Conservation (phyloP, 2,888 invertebrate species). For the Smittia sp. region DNA sequence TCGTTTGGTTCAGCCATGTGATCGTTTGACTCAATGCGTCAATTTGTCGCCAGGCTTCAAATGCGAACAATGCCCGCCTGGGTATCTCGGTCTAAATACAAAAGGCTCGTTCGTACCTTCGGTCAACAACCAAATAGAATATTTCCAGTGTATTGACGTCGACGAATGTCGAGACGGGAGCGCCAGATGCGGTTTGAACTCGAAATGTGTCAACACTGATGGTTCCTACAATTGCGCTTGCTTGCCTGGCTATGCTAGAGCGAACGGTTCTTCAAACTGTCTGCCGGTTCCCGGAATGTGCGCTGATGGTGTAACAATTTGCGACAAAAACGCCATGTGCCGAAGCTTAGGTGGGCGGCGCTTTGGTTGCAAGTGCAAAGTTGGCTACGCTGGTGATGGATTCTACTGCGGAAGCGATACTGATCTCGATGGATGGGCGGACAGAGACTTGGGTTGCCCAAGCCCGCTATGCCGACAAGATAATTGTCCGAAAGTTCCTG, state of each 20-base stretch:
- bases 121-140: slow-evolving; percentile 65
- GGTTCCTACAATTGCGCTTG: slow-evolving; percentile 88
- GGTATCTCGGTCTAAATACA: slow-evolving; percentile 59
- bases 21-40: slow-evolving; percentile 68
- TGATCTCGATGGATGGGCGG: slow-evolving; percentile 89
- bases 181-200: slow-evolving; percentile 68
- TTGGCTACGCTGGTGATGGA: slow-evolving; percentile 93
- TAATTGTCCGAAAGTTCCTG: slow-evolving; percentile 78
- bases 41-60: slow-evolving; percentile 82
- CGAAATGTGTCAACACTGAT: slow-evolving; percentile 79
- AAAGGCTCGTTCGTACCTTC: slow-evolving; percentile 60
- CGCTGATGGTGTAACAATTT: slow-evolving; percentile 66
- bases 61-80: slow-evolving; percentile 82
- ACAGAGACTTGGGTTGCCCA: slow-evolving; percentile 68
- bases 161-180: slow-evolving; percentile 75
- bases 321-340: slow-evolving; percentile 79
- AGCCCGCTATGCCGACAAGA: slow-evolving; percentile 73
- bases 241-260: slow-evolving; percentile 72
- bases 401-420: slow-evolving; percentile 76
- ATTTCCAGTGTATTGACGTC: slow-evolving; percentile 81
- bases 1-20: slow-evolving; percentile 76
- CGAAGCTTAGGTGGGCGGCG: slow-evolving; percentile 50
- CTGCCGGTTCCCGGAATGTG: slow-evolving; percentile 66
- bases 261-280: slow-evolving; percentile 80
- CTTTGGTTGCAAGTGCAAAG: slow-evolving; percentile 63